Percentiles rank a stretch among this genome's conserved stretches.
phyloP scores from a whole-genome alignment of 2,797 vertebrate species.

The Gallirallus australis region DNA sequence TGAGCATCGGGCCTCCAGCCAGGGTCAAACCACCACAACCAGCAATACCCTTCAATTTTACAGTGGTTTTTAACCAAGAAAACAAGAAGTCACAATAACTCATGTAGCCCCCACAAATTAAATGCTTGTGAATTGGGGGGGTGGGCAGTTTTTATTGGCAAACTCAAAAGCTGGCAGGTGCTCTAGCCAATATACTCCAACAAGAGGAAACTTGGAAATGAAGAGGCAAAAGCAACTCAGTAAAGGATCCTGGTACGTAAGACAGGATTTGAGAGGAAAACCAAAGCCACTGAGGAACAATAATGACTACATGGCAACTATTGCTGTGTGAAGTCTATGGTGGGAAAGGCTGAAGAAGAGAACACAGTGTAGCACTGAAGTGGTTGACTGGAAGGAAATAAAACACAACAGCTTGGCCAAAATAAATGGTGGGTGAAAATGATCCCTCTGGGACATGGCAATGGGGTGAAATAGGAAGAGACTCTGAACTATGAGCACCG shows the following conservation, averaged over 20 bases:
- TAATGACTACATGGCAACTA: not conserved
- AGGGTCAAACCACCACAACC: not conserved
- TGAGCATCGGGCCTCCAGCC: too few relatives aligned
- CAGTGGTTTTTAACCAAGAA: not conserved
- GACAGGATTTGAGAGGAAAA: not conserved
- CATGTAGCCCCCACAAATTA: not conserved
- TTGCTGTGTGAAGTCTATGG: not conserved
- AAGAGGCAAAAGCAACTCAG: not conserved
- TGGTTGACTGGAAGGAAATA: not conserved
- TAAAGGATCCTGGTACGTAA: not conserved
- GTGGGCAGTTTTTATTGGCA: not conserved
- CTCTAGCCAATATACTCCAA: not conserved
- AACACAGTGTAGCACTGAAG: not conserved
- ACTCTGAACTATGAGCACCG: not conserved
- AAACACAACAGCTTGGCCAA: not conserved
- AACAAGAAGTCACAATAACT: not conserved
- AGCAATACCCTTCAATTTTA: not conserved
- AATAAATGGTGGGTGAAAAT: not conserved
- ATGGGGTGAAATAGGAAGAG: not conserved
- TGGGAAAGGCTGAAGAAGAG: not conserved
- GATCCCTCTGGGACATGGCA: not conserved
- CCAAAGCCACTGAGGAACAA: not conserved
- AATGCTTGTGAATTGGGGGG: not conserved
- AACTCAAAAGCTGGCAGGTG: not conserved
- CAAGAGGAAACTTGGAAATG: not conserved